Base-by-base conservation (phyloP, 2,113 vertebrate species). In the Lamprotornis superbus region DNA sequence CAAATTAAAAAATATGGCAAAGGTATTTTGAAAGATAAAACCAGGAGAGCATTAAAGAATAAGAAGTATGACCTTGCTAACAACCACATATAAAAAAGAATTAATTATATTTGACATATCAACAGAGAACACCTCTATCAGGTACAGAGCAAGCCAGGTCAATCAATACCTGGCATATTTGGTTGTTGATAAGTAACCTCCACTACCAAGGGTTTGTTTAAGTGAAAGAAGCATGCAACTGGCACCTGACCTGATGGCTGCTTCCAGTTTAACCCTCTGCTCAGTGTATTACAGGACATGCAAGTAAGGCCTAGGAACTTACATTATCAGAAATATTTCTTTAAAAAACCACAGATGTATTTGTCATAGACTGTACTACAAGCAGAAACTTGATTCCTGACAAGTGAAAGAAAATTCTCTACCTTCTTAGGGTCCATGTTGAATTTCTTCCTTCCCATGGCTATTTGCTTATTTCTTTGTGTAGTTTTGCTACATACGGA, bases 341-440 rank as follows among this genome's bases (percentile, higher is more conserved):
- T 68, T 16, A 46, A 30, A 59, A 81, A 59, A 12, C 9, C 25
- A n/a, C 0, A 2, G 12, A 46, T 49, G 4, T 30, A 35, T 68
- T 86, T 83, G 49, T 44, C 83, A 80, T 1, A 47, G 55, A 82
- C 18, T 22, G 2, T 27, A 65, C 37, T 33, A 60, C 20, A 73
- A 65, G 40, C 33, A 94, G 46, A 71, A 76, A 68, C 7, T 19
- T 28, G 9, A 56, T 55, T 69, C 55, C 40, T 77, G 33, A 60
- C n/a, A 78, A 59, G 19, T 8, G 4, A 2, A 22, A 10, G 65
- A 70, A 49, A 46, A 39, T 7, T 57, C 25, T 50, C 49, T 96
- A 99, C 99, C 99, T 99, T 99, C 96, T 99, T 99, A 78, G 99
- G 99, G 89, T 99, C 99, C 99, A 99, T 99, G 97, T 99, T 99